phyloP scores from a whole-genome alignment of 2,113 vertebrate genomes.

The Labrus mixtus region DNA sequence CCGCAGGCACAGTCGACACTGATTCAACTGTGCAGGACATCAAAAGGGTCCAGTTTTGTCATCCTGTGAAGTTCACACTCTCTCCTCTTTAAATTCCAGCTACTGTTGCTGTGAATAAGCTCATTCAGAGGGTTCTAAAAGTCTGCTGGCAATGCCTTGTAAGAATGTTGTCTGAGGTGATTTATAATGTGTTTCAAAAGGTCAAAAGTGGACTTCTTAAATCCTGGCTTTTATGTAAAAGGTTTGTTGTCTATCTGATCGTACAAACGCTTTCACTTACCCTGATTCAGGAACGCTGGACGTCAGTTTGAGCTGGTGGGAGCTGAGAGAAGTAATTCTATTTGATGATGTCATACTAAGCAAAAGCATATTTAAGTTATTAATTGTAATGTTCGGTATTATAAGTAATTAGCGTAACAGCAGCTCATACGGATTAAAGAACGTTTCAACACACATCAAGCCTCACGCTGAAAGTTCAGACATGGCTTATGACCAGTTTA shows the following conservation, averaged over 20 bases:
- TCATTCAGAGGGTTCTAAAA: constrained; percentile 1
- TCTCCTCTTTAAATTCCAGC: constrained; percentile 37
- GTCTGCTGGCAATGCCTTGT: neutral
- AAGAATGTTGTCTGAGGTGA: neutral
- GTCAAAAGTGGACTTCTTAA: neutral
- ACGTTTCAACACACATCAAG: no score
- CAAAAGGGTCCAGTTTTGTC: constrained; percentile 37
- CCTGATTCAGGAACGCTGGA: no score
- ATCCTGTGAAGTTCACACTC: constrained; percentile 38
- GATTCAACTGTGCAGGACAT: constrained; percentile 50
- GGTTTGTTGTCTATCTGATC: neutral
- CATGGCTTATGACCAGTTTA: no score
- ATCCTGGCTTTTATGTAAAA: neutral
- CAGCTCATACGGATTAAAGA: no score
- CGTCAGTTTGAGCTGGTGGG: no score
- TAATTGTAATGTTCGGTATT: no score
- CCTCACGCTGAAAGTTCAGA: no score
- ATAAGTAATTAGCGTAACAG: no score
- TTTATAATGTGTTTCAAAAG: constrained; percentile 23
- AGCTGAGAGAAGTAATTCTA: no score
- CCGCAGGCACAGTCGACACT: constrained; percentile 42
- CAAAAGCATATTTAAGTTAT: no score
- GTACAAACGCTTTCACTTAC: no score
- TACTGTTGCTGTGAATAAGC: constrained; percentile 4
- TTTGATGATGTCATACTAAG: no score